Conservation (phyloP, 2,888 invertebrate genomes). For the Rhagophthalmus giganteus region DNA sequence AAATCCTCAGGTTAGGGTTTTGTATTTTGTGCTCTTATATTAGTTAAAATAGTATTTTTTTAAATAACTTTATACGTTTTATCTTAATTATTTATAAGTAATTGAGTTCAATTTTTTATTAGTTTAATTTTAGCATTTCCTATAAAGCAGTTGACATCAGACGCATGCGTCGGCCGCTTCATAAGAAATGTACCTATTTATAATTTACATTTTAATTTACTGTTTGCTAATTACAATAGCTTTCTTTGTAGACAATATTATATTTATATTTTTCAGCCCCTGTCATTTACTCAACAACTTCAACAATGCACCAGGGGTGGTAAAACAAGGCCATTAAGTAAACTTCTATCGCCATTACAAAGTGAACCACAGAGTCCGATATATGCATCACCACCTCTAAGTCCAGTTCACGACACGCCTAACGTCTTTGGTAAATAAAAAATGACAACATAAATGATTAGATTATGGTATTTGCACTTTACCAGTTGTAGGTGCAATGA, state of each 20-base stretch:
- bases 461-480: slow-evolving; percentile 11
- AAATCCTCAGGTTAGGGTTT: slow-evolving; percentile 41
- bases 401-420: slow-evolving; percentile 55
- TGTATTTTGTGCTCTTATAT: too few species aligned
- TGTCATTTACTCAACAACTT: slow-evolving; percentile 91
- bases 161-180: too few species aligned
- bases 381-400: slow-evolving; percentile 70
- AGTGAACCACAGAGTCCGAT: slow-evolving; percentile 74
- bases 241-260: too few species aligned
- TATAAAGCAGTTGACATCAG: too few species aligned
- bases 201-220: too few species aligned
- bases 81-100: too few species aligned
- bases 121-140: too few species aligned
- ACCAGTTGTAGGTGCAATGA: slow-evolving; percentile 46
- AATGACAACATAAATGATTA: neutral
- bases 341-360: slow-evolving; percentile 63
- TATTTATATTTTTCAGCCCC: slow-evolving; percentile 58
- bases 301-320: slow-evolving; percentile 78
- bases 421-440: slow-evolving; percentile 50
- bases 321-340: slow-evolving; percentile 66
- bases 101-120: too few species aligned
- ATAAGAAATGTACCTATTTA: too few species aligned
- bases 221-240: too few species aligned
- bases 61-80: too few species aligned
- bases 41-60: too few species aligned